These are phyloP conservation scores for Loripinus fragilis DNA, from an alignment of 2,888 invertebrate genomes.

Conservation along the genomic window DNA sequence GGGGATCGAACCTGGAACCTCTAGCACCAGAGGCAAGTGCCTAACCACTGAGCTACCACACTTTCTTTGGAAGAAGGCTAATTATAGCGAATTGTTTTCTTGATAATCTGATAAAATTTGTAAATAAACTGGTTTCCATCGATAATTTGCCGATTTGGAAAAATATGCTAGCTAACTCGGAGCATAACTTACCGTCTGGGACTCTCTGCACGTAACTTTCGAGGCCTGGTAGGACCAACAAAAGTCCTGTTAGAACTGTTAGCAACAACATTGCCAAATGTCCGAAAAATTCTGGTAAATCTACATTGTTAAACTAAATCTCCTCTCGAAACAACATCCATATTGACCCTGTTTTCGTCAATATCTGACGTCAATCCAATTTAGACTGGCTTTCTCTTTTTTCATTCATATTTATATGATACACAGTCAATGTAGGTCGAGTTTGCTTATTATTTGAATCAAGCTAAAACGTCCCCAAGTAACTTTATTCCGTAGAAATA, in stretches of 20 bases:
- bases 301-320: constrained; percentile 17
- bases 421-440: neutral
- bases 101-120: no score
- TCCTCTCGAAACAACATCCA: constrained; percentile 39
- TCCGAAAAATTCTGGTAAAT: neutral
- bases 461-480: no score
- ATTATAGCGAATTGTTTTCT: no score
- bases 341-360: constrained; percentile 32
- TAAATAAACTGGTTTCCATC: no score
- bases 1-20: no score
- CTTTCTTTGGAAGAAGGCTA: no score
- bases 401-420: neutral
- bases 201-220: constrained; percentile 21
- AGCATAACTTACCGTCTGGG: constrained; percentile 31
- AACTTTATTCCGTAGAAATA: no score
- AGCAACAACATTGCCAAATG: constrained; percentile 45
- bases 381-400: neutral
- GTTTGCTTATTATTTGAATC: neutral
- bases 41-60: no score
- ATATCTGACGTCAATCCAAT: constrained; percentile 44
- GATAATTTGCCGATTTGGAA: no score
- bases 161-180: no score
- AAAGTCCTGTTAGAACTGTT: constrained; percentile 37
- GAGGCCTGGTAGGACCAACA: constrained; percentile 35
- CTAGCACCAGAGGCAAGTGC: no score